Evolutionary conservation across 2,113 vertebrate genomes (phyloP).

Genomic region (Hippocampus guttulatus): DNA sequence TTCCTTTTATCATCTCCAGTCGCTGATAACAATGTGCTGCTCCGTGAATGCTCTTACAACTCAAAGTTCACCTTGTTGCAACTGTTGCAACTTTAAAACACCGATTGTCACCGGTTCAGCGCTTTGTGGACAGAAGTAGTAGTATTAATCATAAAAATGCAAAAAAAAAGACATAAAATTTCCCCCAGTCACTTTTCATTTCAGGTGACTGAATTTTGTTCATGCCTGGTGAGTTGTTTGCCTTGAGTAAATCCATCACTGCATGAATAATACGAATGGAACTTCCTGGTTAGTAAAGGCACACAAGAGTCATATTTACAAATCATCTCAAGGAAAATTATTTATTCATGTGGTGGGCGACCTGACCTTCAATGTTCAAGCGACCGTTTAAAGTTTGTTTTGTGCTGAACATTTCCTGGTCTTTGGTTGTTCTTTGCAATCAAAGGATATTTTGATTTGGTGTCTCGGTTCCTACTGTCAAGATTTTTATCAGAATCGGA

Average conservation of each 20-base stretch:
- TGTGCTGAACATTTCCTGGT: neutral
- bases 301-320: neutral
- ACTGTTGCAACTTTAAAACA: neutral
- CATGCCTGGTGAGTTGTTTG: neutral
- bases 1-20: constrained; percentile 1
- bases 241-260: constrained; percentile 4
- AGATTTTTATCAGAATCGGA: too few species aligned
- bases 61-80: constrained; percentile 7
- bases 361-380: too few species aligned
- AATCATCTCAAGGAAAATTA: neutral
- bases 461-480: too few species aligned
- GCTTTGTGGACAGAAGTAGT: neutral
- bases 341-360: neutral
- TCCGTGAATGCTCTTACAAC: neutral
- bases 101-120: neutral
- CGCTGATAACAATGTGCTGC: neutral
- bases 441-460: too few species aligned
- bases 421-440: neutral
- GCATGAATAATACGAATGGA: constrained; percentile 12
- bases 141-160: neutral
- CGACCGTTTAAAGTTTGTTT: neutral
- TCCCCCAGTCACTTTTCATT: constrained; percentile 2
- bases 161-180: neutral
- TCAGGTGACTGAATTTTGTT: neutral
- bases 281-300: neutral